Base-by-base conservation (phyloP, 2,888 invertebrate genomes). In the Drosophila nigricruria region DNA sequence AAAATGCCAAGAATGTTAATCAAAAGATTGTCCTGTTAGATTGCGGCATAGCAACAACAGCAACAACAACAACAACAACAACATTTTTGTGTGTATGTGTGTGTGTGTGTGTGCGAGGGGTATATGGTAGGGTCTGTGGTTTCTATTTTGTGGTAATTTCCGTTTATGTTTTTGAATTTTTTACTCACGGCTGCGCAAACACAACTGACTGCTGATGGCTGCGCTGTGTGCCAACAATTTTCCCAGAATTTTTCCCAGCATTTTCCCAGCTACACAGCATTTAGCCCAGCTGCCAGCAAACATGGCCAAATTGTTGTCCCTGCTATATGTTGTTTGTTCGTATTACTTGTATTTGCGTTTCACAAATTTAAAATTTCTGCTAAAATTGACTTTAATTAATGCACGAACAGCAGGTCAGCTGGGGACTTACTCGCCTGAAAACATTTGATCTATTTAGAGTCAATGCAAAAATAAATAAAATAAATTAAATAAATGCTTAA, bases 81-180 rank as follows among this genome's bases (percentile, higher is more conserved):
- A 30, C 30, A 30, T 10, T 23, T 20, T 2, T 43, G 20, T 16
- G 23, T 45, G 9, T 38, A 65, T 62, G 27, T 66, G 34, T 58
- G 47, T 66, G 43, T 49, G 57, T 65, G 34, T 57, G 57, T 38
- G 23, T 45, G 52, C 42, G 65, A 63, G 53, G 60, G 70, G 67
- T 73, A 59, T 64, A 54, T 58, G 30, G 47, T 49, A 70, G 61
- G 77, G 73, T 77, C 73, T 89, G 89, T 88, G 84, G 84, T 85
- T 85, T 89, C 85, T 85, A 89, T 85, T 85, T 88, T 87, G 89
- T 83, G 90, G 86, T 88, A 87, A 87, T 87, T 87, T 87, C 89
- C 86, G 86, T 87, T 90, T 87, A 87, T 90, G 86, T 88, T 87
- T 87, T 90, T 89, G 90, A 83, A 87, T 87, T 87, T 86, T 87